Evolutionary conservation across 1,140 invertebrate species (phyloP).

Genomic region (Pristionchus pacificus): DNA sequence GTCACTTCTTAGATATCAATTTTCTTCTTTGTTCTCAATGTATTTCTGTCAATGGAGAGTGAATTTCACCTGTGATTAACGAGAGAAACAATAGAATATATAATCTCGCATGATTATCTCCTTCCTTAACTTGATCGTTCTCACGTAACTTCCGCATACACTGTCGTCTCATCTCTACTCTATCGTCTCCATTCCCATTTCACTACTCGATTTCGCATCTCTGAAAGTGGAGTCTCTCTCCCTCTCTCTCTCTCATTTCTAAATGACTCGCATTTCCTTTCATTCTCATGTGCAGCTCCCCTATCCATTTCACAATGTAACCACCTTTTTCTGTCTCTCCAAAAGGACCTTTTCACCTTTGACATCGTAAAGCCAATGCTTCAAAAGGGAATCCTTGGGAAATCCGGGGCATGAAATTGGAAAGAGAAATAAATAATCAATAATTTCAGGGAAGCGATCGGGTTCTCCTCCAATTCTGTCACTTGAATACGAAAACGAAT

Average conservation of each 20-base stretch:
- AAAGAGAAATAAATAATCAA: not conserved
- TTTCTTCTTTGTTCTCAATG: no score
- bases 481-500: not conserved
- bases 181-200: not conserved
- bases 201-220: not conserved
- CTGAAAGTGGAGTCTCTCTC: no score
- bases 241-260: no score
- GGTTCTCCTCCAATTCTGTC: not conserved
- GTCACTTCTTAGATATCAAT: no score
- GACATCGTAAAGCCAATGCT: conserved; percentile 1
- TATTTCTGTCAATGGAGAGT: no score
- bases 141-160: not conserved
- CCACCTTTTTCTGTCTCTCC: no score
- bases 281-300: not conserved
- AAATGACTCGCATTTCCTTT: no score
- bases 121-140: no score
- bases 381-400: no score
- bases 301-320: not conserved
- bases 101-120: no score
- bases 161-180: not conserved
- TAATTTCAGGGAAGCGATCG: not conserved
- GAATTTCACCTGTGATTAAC: no score
- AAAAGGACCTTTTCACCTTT: not conserved
- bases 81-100: no score
- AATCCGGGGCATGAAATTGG: not conserved